A percentile compares a stretch with the other conserved stretches of the same genome.
phyloP scores from a whole-genome alignment of 1,140 invertebrate genomes.

The Caenorhabditis inopinata region DNA sequence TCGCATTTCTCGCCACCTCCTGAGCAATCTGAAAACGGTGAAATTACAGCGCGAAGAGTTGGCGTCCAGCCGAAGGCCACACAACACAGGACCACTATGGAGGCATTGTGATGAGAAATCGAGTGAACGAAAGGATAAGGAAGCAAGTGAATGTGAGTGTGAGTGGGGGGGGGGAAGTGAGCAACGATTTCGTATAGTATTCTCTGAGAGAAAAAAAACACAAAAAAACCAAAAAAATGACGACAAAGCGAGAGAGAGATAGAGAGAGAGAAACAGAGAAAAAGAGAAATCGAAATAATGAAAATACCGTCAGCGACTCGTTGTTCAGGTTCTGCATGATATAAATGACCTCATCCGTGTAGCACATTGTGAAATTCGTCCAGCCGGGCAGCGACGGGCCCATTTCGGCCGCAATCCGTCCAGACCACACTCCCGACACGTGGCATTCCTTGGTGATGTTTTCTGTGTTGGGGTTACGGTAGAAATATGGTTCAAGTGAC shows the following conservation, averaged over 20 bases:
- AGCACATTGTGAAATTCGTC: slow-evolving; percentile 84
- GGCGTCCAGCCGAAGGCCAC: no score
- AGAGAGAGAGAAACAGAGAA: not conserved
- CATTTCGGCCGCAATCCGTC: slow-evolving; percentile 65
- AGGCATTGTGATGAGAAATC: not conserved
- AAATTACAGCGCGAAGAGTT: no score
- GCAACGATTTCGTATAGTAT: no score
- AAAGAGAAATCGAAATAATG: not conserved
- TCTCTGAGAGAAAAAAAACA: not conserved
- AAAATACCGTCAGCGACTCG: slow-evolving; percentile 54
- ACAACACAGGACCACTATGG: no score
- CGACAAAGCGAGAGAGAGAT: not conserved
- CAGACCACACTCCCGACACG: slow-evolving; percentile 76
- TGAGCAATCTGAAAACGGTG: slow-evolving; percentile 70
- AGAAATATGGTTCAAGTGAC: slow-evolving; percentile 17
- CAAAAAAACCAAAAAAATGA: not conserved
- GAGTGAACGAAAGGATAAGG: not conserved
- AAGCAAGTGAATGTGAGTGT: not conserved
- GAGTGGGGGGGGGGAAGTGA: no score
- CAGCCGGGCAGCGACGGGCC: slow-evolving; percentile 72
- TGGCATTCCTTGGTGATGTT: slow-evolving; percentile 77
- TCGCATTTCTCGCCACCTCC: slow-evolving; percentile 76
- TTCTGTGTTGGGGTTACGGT: slow-evolving; percentile 69
- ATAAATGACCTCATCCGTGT: slow-evolving; percentile 74
- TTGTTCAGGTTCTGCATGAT: slow-evolving; percentile 65